phyloP scores from a whole-genome alignment of 2,113 vertebrate genomes.

The Myxocyprinus asiaticus region DNA sequence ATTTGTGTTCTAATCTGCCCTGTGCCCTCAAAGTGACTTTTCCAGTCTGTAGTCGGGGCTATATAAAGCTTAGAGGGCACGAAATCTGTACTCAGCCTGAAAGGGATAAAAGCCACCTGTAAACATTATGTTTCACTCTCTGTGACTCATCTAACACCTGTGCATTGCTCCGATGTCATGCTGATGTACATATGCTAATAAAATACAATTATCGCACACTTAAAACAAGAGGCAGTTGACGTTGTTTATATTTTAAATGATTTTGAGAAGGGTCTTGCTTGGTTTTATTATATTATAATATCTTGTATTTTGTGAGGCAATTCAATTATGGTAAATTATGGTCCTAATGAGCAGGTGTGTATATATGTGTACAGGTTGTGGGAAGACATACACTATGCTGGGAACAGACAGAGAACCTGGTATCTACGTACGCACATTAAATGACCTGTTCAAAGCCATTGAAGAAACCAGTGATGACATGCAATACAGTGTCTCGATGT shows the following conservation, averaged over 20 bases:
- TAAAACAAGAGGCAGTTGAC: too few relatives aligned
- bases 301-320: not conserved
- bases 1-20: conserved; percentile 18
- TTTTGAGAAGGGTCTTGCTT: not conserved
- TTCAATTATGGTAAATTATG: not conserved
- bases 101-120: conserved; percentile 8
- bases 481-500: conserved; percentile 90
- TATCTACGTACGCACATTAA: conserved; percentile 85
- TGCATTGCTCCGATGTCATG: not conserved
- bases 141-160: conserved; percentile 20
- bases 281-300: not conserved
- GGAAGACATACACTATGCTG: conserved; percentile 95
- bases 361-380: conserved; percentile 77
- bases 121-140: conserved; percentile 25
- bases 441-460: conserved; percentile 87
- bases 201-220: too few relatives aligned
- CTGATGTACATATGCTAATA: conserved; percentile 2
- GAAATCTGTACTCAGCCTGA: conserved; percentile 22
- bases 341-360: not conserved
- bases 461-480: conserved; percentile 86
- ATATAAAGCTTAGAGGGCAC: conserved; percentile 27
- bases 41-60: conserved; percentile 26
- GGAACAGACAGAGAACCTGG: conserved; percentile 87
- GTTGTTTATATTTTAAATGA: too few relatives aligned
- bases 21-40: conserved; percentile 1